A percentile compares a stretch with the other conserved stretches of the same genome.
Conservation (phyloP, 2,113 vertebrate genomes). For the Nymphicus hollandicus region DNA sequence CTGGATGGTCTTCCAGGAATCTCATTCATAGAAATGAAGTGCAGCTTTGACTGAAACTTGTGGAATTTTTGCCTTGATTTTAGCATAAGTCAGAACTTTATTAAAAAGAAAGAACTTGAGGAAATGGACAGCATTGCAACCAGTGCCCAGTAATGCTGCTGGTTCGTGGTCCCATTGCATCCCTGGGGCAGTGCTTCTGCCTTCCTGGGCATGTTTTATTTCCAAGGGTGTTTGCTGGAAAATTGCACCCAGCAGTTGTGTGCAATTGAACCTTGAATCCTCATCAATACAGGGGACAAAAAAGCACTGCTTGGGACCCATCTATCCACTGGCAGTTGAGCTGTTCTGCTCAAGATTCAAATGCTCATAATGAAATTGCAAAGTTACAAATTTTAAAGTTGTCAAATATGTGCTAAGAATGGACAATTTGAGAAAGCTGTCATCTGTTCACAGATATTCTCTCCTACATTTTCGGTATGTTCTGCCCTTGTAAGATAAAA, state of each 20-base stretch:
- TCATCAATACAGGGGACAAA: neutral
- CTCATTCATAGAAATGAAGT: neutral
- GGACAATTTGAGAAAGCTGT: conserved; percentile 39
- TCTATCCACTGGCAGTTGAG: neutral
- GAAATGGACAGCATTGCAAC: neutral
- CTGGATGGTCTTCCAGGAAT: neutral
- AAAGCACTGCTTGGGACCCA: neutral
- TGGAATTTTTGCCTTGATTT: neutral
- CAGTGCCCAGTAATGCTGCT: accelerated
- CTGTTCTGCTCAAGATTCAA: neutral
- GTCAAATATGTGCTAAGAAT: conserved; percentile 60
- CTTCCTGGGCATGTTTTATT: neutral
- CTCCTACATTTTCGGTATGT: conserved; percentile 33
- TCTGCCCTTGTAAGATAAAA: conserved; percentile 19
- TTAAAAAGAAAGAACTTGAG: neutral
- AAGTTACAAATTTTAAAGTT: conserved; percentile 33
- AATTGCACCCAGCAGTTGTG: neutral
- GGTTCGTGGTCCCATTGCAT: neutral
- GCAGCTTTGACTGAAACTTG: neutral
- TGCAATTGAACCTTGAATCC: neutral
- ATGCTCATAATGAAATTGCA: neutral
- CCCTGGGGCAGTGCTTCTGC: neutral
- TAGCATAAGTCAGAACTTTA: neutral
- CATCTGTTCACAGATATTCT: conserved; percentile 44
- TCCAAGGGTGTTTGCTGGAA: neutral